A percentile compares a stretch with the other conserved stretches of the same genome.
These are phyloP conservation scores for Halichondria panicea DNA, from an alignment of 37 sponge, comb jelly and placozoan genomes.

Conservation along the genomic window DNA sequence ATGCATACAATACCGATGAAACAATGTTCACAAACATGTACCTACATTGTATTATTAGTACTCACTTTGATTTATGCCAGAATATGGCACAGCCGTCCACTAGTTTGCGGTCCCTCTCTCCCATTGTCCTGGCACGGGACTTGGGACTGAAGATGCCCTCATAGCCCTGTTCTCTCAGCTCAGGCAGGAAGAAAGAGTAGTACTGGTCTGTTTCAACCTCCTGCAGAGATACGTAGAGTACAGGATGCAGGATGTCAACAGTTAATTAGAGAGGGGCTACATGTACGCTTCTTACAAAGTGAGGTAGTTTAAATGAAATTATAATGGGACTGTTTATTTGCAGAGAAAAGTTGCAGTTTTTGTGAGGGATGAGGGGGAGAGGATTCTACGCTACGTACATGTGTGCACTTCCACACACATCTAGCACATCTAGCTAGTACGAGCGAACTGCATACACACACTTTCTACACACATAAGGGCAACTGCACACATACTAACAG, in stretches of 20 bases:
- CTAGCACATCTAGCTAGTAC: no score
- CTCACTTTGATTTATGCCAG: conserved; percentile 88
- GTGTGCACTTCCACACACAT: no score
- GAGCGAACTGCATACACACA: no score
- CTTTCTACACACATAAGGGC: conserved; percentile 16
- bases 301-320: not conserved
- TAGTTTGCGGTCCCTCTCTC: conserved; percentile 78
- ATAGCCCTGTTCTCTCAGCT: conserved; percentile 77
- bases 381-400: no score
- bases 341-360: not conserved
- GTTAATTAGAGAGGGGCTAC: not conserved
- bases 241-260: conserved; percentile 8
- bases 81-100: conserved; percentile 99
- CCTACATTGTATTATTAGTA: not conserved
- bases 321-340: not conserved
- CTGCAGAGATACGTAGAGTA: conserved; percentile 34
- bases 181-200: conserved; percentile 85
- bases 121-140: conserved; percentile 94
- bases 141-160: conserved; percentile 94
- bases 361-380: not conserved
- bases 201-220: conserved; percentile 98
- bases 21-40: not conserved
- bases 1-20: no score
- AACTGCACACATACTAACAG: conserved; percentile 10
- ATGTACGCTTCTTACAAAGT: conserved; percentile 1